These are phyloP conservation scores for Formica aserva DNA, from an alignment of 2,888 invertebrate species.

Conservation along the genomic window DNA sequence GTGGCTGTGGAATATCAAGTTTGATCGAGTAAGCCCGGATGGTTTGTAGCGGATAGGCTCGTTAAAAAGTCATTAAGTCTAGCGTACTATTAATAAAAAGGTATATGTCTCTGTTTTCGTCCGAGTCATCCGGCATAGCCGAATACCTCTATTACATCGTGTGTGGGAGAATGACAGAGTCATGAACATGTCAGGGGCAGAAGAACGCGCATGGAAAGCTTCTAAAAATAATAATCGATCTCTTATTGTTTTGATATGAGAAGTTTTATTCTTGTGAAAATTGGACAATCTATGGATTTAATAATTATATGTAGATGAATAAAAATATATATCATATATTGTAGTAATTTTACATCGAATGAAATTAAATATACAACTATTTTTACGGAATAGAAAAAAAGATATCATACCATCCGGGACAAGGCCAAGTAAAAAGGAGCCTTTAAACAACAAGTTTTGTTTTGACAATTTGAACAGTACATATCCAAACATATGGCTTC, in stretches of 20 bases:
- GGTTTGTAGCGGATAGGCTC: constrained; percentile 25
- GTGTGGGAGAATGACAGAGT: background rate
- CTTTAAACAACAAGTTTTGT: background rate
- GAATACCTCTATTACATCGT: constrained; percentile 12
- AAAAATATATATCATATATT: background rate
- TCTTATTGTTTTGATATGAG: background rate
- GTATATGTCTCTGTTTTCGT: constrained; percentile 31
- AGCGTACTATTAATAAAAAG: constrained; percentile 34
- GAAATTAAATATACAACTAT: background rate
- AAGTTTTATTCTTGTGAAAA: background rate
- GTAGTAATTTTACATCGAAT: background rate
- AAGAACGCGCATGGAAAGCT: background rate
- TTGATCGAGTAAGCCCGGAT: constrained; percentile 26
- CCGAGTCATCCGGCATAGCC: constrained; percentile 18
- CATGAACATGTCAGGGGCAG: constrained; percentile 1
- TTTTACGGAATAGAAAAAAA: background rate
- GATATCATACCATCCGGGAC: background rate
- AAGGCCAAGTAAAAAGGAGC: background rate
- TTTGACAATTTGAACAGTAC: background rate
- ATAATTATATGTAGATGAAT: background rate
- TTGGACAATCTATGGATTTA: background rate
- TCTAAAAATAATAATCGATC: constrained; percentile 24
- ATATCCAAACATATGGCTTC: constrained; percentile 29
- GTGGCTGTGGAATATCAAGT: constrained; percentile 32
- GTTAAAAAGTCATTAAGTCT: constrained; percentile 50